Conservation (phyloP, 2,113 vertebrate genomes). For the Blennius ocellaris region DNA sequence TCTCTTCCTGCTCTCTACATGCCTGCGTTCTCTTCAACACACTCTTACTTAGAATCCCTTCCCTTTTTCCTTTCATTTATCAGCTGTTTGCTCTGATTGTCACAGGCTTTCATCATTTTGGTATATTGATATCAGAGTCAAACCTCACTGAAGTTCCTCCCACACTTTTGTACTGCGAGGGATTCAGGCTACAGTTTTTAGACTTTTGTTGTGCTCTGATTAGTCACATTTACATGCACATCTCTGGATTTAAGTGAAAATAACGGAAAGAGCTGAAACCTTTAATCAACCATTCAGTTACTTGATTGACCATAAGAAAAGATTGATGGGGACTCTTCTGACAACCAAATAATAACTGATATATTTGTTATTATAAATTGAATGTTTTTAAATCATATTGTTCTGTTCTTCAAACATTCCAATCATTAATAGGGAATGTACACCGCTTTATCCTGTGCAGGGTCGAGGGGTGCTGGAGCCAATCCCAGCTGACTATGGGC, state of each 20-base stretch:
- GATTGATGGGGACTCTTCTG: not conserved
- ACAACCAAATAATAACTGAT: not conserved
- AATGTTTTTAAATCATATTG: no score
- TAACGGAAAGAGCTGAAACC: not conserved
- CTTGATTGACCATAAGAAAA: not conserved
- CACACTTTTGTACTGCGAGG: not conserved
- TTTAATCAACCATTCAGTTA: not conserved
- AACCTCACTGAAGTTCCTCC: not conserved
- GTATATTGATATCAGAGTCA: not conserved
- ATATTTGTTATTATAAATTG: no score
- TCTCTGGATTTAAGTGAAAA: not conserved
- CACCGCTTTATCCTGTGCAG: no score
- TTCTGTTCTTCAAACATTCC: no score
- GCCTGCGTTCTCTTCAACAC: not conserved
- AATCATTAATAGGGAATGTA: no score
- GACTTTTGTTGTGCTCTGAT: not conserved
- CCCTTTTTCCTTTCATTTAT: not conserved
- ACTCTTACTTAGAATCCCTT: not conserved
- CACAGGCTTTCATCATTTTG: slow-evolving; percentile 5
- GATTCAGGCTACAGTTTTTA: not conserved
- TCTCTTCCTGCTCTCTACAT: not conserved
- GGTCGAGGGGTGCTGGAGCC: no score
- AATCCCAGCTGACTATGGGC: no score
- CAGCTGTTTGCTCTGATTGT: not conserved
- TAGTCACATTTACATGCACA: not conserved